Conservation (phyloP, 92 coral and sea anemone genomes). For the Porites evermanni region DNA sequence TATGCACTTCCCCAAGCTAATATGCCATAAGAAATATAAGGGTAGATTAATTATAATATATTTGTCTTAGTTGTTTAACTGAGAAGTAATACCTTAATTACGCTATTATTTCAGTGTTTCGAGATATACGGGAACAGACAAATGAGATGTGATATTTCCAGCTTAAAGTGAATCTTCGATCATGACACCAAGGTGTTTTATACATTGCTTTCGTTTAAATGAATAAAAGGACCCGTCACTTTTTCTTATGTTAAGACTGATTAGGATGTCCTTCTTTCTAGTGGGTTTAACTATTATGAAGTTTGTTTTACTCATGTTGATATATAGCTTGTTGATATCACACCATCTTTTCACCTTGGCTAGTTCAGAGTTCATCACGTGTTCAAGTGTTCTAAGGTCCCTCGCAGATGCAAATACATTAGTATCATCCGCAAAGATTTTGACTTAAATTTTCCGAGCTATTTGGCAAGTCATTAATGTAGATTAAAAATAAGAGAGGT, state of each 20-base stretch:
- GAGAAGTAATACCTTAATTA: no score
- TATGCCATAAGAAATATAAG: background rate
- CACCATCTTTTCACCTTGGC: background rate
- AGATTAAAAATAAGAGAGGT: no score
- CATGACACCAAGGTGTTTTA: background rate
- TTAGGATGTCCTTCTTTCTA: no score
- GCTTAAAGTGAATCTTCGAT: background rate
- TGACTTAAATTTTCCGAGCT: no score
- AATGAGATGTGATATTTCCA: background rate
- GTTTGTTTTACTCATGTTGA: background rate
- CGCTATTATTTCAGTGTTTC: background rate
- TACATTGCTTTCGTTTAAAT: conserved; percentile 1
- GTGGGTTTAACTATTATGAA: background rate
- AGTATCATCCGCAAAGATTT: background rate
- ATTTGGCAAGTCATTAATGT: no score
- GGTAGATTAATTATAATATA: background rate
- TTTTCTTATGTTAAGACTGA: background rate
- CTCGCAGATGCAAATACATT: conserved; percentile 1
- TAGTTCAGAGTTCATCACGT: background rate
- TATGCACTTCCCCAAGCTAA: no score
- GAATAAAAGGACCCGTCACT: background rate
- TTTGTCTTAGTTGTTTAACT: no score
- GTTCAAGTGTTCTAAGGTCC: background rate
- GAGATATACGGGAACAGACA: background rate
- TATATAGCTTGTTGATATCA: background rate